Base-by-base conservation (phyloP, 2,113 vertebrate genomes). In the Sialia sialis region DNA sequence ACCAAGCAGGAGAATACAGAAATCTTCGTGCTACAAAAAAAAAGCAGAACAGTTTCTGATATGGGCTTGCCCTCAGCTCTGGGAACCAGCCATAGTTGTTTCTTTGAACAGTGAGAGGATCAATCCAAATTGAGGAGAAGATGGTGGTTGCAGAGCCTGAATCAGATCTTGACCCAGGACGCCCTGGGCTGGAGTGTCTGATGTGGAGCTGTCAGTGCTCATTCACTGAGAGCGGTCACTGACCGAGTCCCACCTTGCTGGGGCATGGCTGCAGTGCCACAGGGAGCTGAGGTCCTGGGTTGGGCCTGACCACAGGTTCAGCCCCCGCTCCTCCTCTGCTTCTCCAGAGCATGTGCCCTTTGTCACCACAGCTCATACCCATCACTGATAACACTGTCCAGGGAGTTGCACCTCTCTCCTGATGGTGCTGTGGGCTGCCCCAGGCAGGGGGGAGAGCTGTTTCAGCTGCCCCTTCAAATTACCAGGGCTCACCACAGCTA, bases 161-260 rank as follows among this genome's bases (percentile, higher is more conserved):
- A 17, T 2, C 36, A 84, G 26, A 59, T 21, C n/a, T 72, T 51
- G 46, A 8, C 4, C 16, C 8, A 39, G 30, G 19, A 46, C 29
- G 17, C 11, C 2, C 3, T 11, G 66, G 9, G n/a, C 64, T 70
- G n/a, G 25, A 44, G 51, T 25, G 14, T 25, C 38, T n/a, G 38
- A 18, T 2, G 3, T 22, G 43, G 56, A 88, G 46, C 43, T 48
- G 15, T 5, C n/a, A 60, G 41, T 11, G 70, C 60, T 67, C 6
- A 0, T 1, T 0, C 60, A 25, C 4, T 49, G 14, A 0, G 1
- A 66, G 16, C 16, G 23, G 5, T 29, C 22, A 6, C 32, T 41
- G 16, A 10, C 21, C 1, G 0, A 84, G 21, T n/a, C 32, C 60
- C 14, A 3, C 12, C 29, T 64, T 0, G 0, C 49, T 2, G 1